phyloP scores from a whole-genome alignment of 2,113 vertebrate genomes.

The Empidonax traillii region DNA sequence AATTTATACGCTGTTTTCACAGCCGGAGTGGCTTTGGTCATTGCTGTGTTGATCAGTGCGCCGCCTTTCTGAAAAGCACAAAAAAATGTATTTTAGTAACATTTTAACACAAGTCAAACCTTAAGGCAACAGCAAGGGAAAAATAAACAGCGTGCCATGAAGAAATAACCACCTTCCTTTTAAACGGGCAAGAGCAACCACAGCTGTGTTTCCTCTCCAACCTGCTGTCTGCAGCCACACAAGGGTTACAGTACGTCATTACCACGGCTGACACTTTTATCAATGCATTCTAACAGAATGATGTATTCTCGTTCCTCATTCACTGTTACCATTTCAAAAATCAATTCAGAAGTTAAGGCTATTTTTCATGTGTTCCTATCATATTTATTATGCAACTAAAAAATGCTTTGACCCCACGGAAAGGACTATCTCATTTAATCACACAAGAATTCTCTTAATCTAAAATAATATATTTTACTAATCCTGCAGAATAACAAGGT shows the following conservation, averaged over 20 bases:
- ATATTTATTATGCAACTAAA: neutral
- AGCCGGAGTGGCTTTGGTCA: conserved; percentile 89
- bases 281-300: conserved; percentile 56
- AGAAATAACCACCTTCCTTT: neutral
- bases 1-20: conserved; percentile 82
- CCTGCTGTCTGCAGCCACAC: conserved; percentile 35
- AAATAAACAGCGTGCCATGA: neutral
- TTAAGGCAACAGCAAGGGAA: neutral
- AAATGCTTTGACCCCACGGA: neutral
- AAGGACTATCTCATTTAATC: neutral
- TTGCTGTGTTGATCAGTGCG: conserved; percentile 89
- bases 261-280: conserved; percentile 58
- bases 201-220: conserved; percentile 59
- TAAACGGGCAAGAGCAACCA: neutral
- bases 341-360: neutral
- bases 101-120: neutral
- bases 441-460: conserved; percentile 9
- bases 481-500: neutral
- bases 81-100: neutral
- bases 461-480: conserved; percentile 2
- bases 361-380: neutral
- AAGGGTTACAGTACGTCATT: conserved; percentile 54
- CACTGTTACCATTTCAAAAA: neutral
- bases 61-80: conserved; percentile 85
- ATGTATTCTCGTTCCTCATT: neutral